Evolutionary conservation across 92 coral and sea anemone genomes (phyloP), one percentile per base, ranked within the genome.

Genomic region (Meandrina meandrites): DNA sequence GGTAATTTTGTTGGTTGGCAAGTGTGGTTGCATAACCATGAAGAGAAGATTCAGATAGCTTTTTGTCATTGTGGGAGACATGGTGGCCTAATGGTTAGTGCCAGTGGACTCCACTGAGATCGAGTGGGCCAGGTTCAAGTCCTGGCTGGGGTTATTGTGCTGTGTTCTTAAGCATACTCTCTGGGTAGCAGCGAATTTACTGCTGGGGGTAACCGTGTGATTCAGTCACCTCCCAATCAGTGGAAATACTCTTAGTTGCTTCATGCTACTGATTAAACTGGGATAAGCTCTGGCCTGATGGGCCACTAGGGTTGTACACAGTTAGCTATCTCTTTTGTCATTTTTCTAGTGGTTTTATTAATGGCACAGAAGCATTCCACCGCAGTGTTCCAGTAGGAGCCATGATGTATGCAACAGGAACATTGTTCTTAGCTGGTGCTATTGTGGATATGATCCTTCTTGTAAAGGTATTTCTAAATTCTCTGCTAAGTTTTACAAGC

Each of bases 341-440:
- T 57, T 21, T 19, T 89, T 80, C 17, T 86, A 96, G 99, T 89
- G 99, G 99, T 32, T 97, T 96, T 83, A 95, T 97, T 81, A 97
- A 95, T 89, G 98, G 93, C n/a, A 94, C 97, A 19, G 27, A 50
- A 18, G 91, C 91, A 45, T 78, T 93, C 81, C 89, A 92, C 40
- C 4, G 84, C 53, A 81, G 45, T 27, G 19, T 47, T 67, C 79
- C 94, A 51, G 96, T 97, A 22, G 94, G 95, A 4, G 89, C 84
- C 22, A 97, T 97, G 99, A 97, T 97, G 99, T 95, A 71, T 60
- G 80, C 88, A 45, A 51, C 89, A 45, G 98, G 91, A 12, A 75
- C 67, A 5, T 85, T 97, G 82, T 92, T 97, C 82, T 64, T 91
- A 19, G 30, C 91, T 79, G 96, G 96, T 64, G 93, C 80, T 75